Evolutionary conservation across 1,140 invertebrate species (phyloP), one percentile per base, ranked within the genome.

Genomic region (Lasaia peninsularis): DNA sequence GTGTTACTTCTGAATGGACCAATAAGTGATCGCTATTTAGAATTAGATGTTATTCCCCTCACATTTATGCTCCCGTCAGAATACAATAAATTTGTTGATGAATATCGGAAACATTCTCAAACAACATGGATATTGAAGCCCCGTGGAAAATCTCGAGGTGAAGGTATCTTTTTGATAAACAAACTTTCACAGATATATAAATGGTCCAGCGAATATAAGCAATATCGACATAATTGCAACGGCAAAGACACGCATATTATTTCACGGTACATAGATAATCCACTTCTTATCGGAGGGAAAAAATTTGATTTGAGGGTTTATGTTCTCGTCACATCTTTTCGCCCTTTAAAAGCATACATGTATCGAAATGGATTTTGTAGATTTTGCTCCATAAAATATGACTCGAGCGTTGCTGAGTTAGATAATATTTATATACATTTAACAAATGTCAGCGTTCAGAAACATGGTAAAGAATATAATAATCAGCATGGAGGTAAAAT

Each of bases 51-150:
- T 71, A 95, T 98, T 62, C 97, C 97, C 0, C 92, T 96, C 0
- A 98, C 97, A 0, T 99, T 97, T 81, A 96, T 98, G 52, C 88
- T 99, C 60, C 97, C 98, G 0, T 96, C 96, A 57, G 95, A 99
- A 85, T 98, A 98, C 76, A 98, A 98, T 76, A 94, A 98, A 92
- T 98, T 99, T 89, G 96, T 98, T 0, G 97, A 99, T 77, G 97
- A 98, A 77, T 99, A 98, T 80, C 86, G 94, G 48, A 98, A 98
- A 85, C 95, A 95, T 60, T 97, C 97, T 0, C 94, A 96, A 69
- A 97, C 95, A 62, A 98, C 97, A 0, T 99, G 97, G 97, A 99
- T 99, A 56, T 97, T 99, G 95, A 98, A 98, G 79, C 97, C 97
- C 0, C 97, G 96, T 77, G 96, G 96, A 4, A 95, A 96, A 79